A percentile compares a stretch with the other conserved stretches of the same genome.
phyloP scores from a whole-genome alignment of 1,140 invertebrate genomes.

The Potamilus streckersoni region DNA sequence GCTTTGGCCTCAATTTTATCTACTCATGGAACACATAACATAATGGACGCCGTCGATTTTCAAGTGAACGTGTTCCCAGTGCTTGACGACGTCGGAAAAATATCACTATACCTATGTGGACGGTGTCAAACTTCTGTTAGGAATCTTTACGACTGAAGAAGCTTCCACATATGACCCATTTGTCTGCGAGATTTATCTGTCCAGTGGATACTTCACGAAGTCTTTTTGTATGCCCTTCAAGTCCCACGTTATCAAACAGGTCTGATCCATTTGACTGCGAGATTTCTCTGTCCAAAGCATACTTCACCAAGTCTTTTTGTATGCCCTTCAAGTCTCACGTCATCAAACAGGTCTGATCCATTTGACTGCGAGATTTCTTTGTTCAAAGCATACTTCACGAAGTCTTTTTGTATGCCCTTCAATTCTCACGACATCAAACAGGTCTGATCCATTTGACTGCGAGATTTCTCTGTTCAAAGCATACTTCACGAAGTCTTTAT shows the following conservation, averaged over 20 bases:
- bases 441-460: too few relatives aligned
- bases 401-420: constrained; percentile 49
- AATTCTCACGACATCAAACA: too few relatives aligned
- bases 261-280: too few relatives aligned
- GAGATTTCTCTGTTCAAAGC: too few relatives aligned
- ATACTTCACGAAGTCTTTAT: too few relatives aligned
- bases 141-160: constrained; percentile 56
- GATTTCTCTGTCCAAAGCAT: too few relatives aligned
- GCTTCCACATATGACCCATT: constrained; percentile 36
- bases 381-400: constrained; percentile 45
- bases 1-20: too few relatives aligned
- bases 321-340: too few relatives aligned
- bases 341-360: constrained; percentile 20
- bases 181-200: constrained; percentile 32
- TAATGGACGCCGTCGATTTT: constrained; percentile 6
- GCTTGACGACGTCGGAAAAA: too few relatives aligned
- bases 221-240: constrained; percentile 49
- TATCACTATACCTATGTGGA: constrained; percentile 38
- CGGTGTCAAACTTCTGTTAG: constrained; percentile 49
- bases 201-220: constrained; percentile 47
- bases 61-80: too few relatives aligned
- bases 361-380: constrained; percentile 39
- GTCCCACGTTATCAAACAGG: too few relatives aligned
- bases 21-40: background rate
- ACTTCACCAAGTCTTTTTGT: too few relatives aligned